Evolutionary conservation across 2,113 vertebrate species (phyloP).

Genomic region (Vulpes vulpes): DNA sequence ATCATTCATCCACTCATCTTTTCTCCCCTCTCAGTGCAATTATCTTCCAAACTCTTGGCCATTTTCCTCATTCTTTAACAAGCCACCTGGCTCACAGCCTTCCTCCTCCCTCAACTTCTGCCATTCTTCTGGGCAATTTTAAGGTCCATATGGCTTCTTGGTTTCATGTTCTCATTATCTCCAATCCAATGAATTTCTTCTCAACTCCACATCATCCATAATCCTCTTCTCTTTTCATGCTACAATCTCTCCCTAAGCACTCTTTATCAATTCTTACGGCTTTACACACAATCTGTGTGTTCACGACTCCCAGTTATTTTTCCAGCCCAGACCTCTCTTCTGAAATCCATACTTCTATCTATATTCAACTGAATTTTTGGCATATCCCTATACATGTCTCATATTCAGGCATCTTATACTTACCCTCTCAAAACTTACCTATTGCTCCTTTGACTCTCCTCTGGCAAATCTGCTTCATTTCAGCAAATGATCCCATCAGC

Average conservation of each 20-base stretch:
- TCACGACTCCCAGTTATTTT: background rate
- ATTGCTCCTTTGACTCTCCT: background rate
- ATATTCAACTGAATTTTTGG: background rate
- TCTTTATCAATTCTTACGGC: background rate
- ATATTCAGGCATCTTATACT: background rate
- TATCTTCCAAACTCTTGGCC: background rate
- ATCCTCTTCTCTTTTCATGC: background rate
- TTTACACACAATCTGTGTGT: background rate
- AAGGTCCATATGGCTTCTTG: background rate
- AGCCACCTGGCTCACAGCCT: background rate
- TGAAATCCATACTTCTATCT: background rate
- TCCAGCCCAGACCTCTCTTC: background rate
- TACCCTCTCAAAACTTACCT: background rate
- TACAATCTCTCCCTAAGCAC: background rate
- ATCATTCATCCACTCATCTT: background rate
- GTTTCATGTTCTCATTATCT: background rate
- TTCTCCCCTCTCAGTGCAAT: background rate
- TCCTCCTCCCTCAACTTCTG: background rate
- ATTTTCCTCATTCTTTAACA: background rate
- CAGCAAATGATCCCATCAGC: background rate
- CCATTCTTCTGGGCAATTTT: background rate
- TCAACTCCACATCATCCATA: background rate
- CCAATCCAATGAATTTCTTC: background rate
- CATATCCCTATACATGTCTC: background rate
- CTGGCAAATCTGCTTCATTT: background rate